Conservation (phyloP, 2,888 invertebrate genomes). For the Hydropsyche betteni region DNA sequence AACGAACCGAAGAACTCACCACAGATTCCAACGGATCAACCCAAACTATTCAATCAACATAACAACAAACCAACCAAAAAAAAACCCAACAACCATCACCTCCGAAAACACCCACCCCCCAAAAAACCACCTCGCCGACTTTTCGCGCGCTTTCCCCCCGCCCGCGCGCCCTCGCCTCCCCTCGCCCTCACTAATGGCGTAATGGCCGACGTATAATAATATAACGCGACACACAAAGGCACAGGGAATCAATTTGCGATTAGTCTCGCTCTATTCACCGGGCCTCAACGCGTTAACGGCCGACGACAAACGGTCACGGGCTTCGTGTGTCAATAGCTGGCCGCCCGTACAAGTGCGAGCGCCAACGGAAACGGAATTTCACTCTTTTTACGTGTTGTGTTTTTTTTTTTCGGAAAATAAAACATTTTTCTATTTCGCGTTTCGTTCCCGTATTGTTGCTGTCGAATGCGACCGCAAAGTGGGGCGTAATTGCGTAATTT, state of each 20-base stretch:
- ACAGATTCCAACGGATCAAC: too few relatives aligned
- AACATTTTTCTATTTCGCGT: neutral
- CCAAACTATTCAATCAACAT: too few relatives aligned
- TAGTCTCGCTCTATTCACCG: constrained; percentile 44
- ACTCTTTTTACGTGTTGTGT: constrained; percentile 15
- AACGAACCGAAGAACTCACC: too few relatives aligned
- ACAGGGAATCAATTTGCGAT: constrained; percentile 45
- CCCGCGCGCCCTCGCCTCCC: too few relatives aligned
- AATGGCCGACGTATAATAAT: constrained; percentile 36
- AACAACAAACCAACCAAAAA: too few relatives aligned
- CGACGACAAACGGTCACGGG: neutral
- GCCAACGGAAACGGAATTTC: constrained; percentile 41
- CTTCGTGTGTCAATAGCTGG: constrained; percentile 13
- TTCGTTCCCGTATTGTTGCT: neutral
- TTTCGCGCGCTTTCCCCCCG: too few relatives aligned
- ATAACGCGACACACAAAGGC: constrained; percentile 22
- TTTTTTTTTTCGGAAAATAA: neutral
- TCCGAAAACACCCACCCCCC: too few relatives aligned
- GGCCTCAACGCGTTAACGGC: constrained; percentile 33
- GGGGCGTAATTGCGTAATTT: constrained; percentile 32
- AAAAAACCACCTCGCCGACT: too few relatives aligned
- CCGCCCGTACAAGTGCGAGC: neutral
- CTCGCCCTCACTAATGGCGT: constrained; percentile 11
- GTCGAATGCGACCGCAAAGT: neutral
- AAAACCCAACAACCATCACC: too few relatives aligned